Base-by-base conservation (phyloP, 2,888 invertebrate species). In the Pseudococcus jackbeardsleyi region DNA sequence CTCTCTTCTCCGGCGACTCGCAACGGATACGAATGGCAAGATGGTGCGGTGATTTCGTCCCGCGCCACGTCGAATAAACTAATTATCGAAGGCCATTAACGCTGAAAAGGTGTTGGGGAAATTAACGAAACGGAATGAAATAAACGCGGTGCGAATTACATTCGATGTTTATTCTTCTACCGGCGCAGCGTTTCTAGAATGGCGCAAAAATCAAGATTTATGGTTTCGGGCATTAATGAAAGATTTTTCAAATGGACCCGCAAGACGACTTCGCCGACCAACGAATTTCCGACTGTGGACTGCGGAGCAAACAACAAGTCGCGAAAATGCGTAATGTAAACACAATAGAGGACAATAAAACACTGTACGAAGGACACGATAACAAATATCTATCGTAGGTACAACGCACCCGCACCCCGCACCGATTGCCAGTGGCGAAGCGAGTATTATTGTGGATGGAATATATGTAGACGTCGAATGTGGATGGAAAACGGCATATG, bases 301-400 rank as follows among this genome's bases (percentile, higher is more conserved):
- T 33, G 26, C 26, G 26, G 26, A 33, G 26, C 26, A 33, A 33
- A 33, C 26, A 33, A 33, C 26, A 33, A 33, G 26, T 33, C 26
- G 26, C 26, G 26, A 79, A 79, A 79, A 79, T 79, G 46, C 42
- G 79, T 42, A 42, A 42, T 79, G 79, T 79, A 79, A 79, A 79
- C 79, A 79, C 79, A 79, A 79, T 79, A 79, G 79, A 39, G 19
- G 79, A 79, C 79, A 79, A 79, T 79, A 42, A 42, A 79, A 79
- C 39, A 72, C 68, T 72, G 11, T 33, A 33, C 68, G 19, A n/a
- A n/a, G 64, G 68, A 72, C 68, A 72, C 68, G 9, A 72, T 72
- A 72, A 72, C 26, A 72, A 72, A 72, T 72, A 72, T 33, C 1
- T 33, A 33, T 33, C 26, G 26, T 33, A 33, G 26, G 26, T 33